Base-by-base conservation (phyloP, 2,113 vertebrate species). In the Brachyhypopomus gauderio region DNA sequence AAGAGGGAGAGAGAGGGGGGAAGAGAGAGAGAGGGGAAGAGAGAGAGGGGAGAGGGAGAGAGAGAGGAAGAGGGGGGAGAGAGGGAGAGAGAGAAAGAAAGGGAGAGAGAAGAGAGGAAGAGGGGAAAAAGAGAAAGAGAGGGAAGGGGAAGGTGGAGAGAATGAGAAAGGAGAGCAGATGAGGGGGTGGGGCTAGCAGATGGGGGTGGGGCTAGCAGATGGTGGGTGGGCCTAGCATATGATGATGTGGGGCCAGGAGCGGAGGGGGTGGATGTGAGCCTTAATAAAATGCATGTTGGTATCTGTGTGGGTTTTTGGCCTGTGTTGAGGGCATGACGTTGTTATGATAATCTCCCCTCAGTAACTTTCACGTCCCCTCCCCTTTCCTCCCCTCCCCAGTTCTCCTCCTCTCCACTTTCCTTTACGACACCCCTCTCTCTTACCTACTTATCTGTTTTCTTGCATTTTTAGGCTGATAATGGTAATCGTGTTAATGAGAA, bases 261-360 rank as follows among this genome's bases (percentile, higher is more conserved):
- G 83, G 79, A 36, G 70, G 56, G 75, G 60, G 12, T 11, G 2
- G 58, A 3, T 17, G 41, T 75, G 81, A 72, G 73, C 83, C 76
- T 86, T 67, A 78, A 85, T 84, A 45, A 77, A 45, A 81, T 63
- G 0, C 83, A 55, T 48, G 36, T 52, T 72, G 7, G 30, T 59
- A 72, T 67, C 70, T 81, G 79, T 85, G 76, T n/a, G 83, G 74
- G 80, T 80, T 59, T 60, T 83, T 88, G 85, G 87, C 85, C 69
- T 34, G 23, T 8, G n/a, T 82, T 70, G 81, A 83, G 59, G 63
- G 2, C 72, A 16, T 83, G 79, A 87, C 71, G 81, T 79, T 80
- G 79, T 88, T 85, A 78, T 81, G 83, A 66, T 27, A 73, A 23
- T 45, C 0, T 66, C 55, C n/a, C 27, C 27, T 75, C 72, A 60